Base-by-base conservation (phyloP, 2,797 vertebrate species). In the Sebastes hubbsi region DNA sequence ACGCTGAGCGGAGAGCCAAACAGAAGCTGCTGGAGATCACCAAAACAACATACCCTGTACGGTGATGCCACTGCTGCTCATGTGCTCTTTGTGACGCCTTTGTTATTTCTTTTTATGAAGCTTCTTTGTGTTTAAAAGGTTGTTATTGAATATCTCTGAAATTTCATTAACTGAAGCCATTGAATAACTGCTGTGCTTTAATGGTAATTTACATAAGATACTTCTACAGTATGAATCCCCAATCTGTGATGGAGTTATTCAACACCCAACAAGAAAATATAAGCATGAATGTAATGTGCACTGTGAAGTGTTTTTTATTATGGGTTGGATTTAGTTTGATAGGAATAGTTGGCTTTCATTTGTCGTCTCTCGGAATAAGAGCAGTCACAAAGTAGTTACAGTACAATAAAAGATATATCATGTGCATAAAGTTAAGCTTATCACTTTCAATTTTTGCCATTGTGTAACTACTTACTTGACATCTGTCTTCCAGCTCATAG, bases 21-120 rank as follows among this genome's bases (percentile, higher is more conserved):
- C 96, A 97, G 91, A 98, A 96, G 89, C 96, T 98, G 68, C 76
- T 96, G 16, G 97, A 98, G 77, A 96, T 97, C 87, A 97, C 96
- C 78, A 97, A 96, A 88, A 94, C 95, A 18, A 96, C 94, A 56
- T 95, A 95, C 67, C 94, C 96, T 66, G 97, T 97, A 90, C 81
- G 27, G 59, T 80, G 60, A 77, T 49, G 69, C 34, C 30, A 4
- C 61, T 2, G 16, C 18, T 71, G 38, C 34, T 8, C 20, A 3
- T 70, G 14, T 69, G 63, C 61, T 55, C 46, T 83, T 24, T 70
- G 14, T 64, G 20, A 42, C 10, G 18, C 61, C 36, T 71, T 49
- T 77, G 4, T 24, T 25, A 4, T 27, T 42, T 55, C 0, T 59
- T 42, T 72, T 46, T 78, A 42, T 46, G 12, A 8, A 38, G 16